Percentiles rank a stretch among this genome's conserved stretches.
Conservation (phyloP, 2,113 vertebrate species). For the Alexandromys fortis region DNA sequence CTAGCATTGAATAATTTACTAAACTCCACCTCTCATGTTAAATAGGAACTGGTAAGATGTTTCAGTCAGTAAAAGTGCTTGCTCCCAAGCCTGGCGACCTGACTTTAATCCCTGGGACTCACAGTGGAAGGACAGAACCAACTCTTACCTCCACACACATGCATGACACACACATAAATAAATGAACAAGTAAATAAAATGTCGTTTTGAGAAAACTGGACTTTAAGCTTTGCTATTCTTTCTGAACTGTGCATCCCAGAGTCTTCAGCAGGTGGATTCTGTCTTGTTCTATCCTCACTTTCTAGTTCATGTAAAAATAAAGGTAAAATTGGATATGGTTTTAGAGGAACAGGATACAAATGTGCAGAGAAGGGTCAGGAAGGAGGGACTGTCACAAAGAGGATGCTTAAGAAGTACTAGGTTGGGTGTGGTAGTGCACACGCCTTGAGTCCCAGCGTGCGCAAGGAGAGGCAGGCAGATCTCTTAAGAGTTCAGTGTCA, state of each 20-base stretch:
- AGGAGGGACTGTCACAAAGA: background rate
- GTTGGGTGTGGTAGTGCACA: background rate
- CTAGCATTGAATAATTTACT: constrained; percentile 21
- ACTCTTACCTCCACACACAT: background rate
- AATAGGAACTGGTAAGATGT: background rate
- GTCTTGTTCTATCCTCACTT: constrained; percentile 28
- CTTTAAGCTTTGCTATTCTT: constrained; percentile 9
- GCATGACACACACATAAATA: background rate
- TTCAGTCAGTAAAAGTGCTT: background rate
- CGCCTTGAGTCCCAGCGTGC: background rate
- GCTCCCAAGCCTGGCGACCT: background rate
- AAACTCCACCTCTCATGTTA: constrained; percentile 44
- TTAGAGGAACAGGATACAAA: background rate
- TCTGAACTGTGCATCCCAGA: background rate
- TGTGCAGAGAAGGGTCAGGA: constrained; percentile 22
- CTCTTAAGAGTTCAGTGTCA: background rate
- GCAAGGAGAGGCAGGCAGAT: background rate
- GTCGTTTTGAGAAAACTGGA: background rate
- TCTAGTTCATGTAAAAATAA: background rate
- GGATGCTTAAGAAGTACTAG: constrained; percentile 10
- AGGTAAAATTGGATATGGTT: background rate
- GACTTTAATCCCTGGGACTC: background rate
- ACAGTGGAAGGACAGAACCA: background rate
- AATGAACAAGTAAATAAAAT: background rate
- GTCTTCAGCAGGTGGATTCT: background rate